These are phyloP conservation scores for Synchiropus splendidus DNA, from an alignment of 2,113 vertebrate species.

Conservation along the genomic window DNA sequence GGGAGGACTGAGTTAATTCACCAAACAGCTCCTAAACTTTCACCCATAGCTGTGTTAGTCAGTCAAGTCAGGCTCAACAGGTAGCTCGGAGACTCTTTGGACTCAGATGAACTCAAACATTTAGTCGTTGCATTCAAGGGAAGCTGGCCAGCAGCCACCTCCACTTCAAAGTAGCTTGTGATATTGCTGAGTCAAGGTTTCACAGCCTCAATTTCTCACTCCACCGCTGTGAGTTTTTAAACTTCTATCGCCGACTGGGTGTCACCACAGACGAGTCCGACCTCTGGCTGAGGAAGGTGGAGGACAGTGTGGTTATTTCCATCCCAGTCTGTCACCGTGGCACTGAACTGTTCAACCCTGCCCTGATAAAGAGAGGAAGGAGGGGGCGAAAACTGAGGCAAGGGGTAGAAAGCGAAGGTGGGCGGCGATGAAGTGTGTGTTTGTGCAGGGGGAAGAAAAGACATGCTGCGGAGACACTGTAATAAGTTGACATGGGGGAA, in stretches of 20 bases:
- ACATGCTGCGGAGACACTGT: constrained; percentile 21
- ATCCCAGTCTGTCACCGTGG: constrained; percentile 34
- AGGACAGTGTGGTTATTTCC: constrained; percentile 43
- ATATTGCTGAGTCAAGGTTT: constrained; percentile 46
- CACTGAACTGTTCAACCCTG: constrained; percentile 28
- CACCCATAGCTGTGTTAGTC: no score
- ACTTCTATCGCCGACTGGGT: constrained; percentile 20
- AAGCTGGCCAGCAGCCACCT: constrained; percentile 27
- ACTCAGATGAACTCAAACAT: no score
- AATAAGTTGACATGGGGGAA: constrained; percentile 46
- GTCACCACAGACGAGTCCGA: constrained; percentile 31
- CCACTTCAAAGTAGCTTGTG: constrained; percentile 48
- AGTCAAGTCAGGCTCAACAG: no score
- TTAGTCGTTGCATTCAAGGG: constrained; percentile 20
- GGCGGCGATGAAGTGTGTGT: constrained; percentile 26
- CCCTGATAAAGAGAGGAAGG: no score
- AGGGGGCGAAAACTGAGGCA: not conserved
- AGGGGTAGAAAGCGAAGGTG: constrained; percentile 1
- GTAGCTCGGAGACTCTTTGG: no score
- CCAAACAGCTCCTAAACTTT: no score
- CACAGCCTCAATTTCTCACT: constrained; percentile 38
- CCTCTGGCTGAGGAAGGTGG: constrained; percentile 27
- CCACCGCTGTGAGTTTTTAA: constrained; percentile 8
- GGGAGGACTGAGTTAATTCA: no score
- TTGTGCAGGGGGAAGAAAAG: constrained; percentile 13